Percentiles rank a stretch among this genome's conserved stretches.
Conservation (phyloP, 2,113 vertebrate species). For the Cygnus buccinator region DNA sequence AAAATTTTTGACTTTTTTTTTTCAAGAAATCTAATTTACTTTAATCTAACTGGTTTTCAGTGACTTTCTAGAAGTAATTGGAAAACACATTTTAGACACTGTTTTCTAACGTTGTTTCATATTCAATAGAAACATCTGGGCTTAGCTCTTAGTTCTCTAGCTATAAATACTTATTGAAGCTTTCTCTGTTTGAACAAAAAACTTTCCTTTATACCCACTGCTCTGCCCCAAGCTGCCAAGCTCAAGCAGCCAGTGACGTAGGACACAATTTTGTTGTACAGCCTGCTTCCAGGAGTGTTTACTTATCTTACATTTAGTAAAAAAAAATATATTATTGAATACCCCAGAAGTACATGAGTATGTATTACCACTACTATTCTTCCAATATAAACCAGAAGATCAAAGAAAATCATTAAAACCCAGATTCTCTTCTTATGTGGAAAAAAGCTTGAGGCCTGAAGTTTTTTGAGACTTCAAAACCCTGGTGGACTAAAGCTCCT, state of each 20-base stretch:
- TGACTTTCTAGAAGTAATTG: slow-evolving; percentile 10
- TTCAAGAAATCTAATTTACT: slow-evolving; percentile 27
- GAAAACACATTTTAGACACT: slow-evolving; percentile 4
- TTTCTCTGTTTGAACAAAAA: not conserved
- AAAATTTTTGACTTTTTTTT: not conserved
- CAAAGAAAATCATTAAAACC: not conserved
- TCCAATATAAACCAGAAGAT: not conserved
- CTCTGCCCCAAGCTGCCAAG: not conserved
- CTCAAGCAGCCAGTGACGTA: not conserved
- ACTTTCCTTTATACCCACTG: rapidly evolving
- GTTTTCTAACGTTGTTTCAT: not conserved
- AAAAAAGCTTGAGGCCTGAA: not conserved
- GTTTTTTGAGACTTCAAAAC: not conserved
- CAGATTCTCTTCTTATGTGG: not conserved
- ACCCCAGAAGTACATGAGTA: not conserved
- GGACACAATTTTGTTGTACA: not conserved
- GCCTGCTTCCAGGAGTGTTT: not conserved
- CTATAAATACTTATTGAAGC: not conserved
- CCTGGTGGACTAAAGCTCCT: not conserved
- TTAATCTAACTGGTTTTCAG: not conserved
- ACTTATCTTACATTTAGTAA: not conserved
- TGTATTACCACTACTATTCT: not conserved
- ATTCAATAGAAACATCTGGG: not conserved
- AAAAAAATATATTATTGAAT: not conserved
- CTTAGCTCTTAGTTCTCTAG: not conserved